A percentile compares a stretch with the other conserved stretches of the same genome.
These are phyloP conservation scores for Oreochromis aureus DNA, from an alignment of 2,113 vertebrate genomes.

Conservation along the genomic window DNA sequence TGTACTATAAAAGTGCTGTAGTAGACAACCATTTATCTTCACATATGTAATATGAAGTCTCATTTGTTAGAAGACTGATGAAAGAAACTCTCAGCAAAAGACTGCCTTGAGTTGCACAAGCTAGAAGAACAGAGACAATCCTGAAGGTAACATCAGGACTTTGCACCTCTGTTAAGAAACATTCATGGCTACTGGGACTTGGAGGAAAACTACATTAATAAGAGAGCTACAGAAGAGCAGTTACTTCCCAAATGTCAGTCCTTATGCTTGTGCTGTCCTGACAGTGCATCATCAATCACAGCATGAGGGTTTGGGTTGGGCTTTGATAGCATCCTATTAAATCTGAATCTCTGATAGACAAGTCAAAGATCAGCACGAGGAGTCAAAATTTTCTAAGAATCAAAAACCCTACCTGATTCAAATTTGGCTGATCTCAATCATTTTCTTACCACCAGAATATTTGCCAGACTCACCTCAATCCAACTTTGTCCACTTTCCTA, in stretches of 20 bases:
- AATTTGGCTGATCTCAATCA: background rate
- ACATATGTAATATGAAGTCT: background rate
- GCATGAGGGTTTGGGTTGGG: background rate
- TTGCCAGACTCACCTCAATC: background rate
- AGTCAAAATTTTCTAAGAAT: background rate
- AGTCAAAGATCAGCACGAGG: background rate
- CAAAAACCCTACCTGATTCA: background rate
- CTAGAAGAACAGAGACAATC: background rate
- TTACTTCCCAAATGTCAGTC: background rate
- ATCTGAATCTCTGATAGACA: background rate
- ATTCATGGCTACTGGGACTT: conserved; percentile 30
- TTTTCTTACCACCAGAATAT: background rate
- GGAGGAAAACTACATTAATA: background rate
- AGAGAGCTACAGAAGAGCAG: conserved; percentile 10
- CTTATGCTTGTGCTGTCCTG: background rate
- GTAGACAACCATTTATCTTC: background rate
- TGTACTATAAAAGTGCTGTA: background rate
- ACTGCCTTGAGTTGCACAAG: background rate
- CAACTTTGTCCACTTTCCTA: background rate
- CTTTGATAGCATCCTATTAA: background rate
- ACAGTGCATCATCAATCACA: background rate
- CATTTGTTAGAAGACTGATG: background rate
- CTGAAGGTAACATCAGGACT: background rate
- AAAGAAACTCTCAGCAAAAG: background rate
- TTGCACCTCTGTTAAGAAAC: background rate